Base-by-base conservation (phyloP, 1,140 invertebrate genomes). In the Sesamia nonagrioides region DNA sequence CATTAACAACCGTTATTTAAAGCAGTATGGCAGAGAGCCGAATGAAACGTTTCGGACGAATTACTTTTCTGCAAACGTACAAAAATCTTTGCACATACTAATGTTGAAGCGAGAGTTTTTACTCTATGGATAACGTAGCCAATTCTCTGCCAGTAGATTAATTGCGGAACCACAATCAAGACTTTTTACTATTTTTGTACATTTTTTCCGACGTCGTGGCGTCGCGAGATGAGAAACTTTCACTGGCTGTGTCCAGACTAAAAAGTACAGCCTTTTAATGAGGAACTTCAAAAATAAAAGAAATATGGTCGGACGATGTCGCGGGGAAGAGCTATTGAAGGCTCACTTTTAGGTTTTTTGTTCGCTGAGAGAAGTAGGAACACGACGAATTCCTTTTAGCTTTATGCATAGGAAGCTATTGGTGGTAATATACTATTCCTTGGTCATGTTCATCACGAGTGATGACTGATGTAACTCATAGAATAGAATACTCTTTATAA, bases 211-310 rank as follows among this genome's bases (percentile, higher is more conserved):
- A 18, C 11, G 50, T 54, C 35, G 50, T 54, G 68, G n/a, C n/a
- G n/a, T n/a, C n/a, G n/a, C n/a, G n/a, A 71, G 68, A 56, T 58
- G 48, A 73, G 48, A 58, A 73, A 73, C 69, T 73, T 73, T 73
- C 69, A 73, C 69, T 58, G 52, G 33, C 69, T 56, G n/a, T 56
- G 52, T 58, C 52, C 52, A 58, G 69, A 56, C n/a, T 56, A 73
- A 73, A 73, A 73, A 73, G 50, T 73, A 73, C 35, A 73, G 50
- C 35, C 18, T 73, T 56, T 73, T 73, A 73, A 40, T 56, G 69
- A 73, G 69, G 69, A 73, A 73, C 69, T 73, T 73, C 17, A 73
- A 73, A 73, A 73, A 52, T 54, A 52, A 73, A 73, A 73, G 48
- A 50, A 48, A 68, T 68, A 42, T 42, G 48, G 68, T 71, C 42